phyloP scores from a whole-genome alignment of 2,797 vertebrate species.

The Sebastes goodei region DNA sequence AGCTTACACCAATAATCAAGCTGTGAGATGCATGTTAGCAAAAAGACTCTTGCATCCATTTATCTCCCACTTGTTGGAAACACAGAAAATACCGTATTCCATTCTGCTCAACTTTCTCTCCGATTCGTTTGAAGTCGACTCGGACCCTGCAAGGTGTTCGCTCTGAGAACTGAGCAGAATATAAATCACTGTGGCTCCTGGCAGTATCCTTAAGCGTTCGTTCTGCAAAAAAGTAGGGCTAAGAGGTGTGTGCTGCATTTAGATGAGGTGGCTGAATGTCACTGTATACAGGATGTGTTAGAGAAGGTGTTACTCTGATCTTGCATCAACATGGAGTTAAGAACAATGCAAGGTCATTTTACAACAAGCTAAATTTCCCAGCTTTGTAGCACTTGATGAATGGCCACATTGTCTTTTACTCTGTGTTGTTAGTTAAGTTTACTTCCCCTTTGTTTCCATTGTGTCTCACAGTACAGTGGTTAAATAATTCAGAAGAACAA shows the following conservation, averaged over 20 bases:
- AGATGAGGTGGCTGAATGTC: conserved; percentile 62
- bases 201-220: conserved; percentile 68
- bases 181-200: conserved; percentile 65
- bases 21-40: not conserved
- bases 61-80: conserved; percentile 48
- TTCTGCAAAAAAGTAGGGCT: conserved; percentile 48
- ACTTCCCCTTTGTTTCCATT: not conserved
- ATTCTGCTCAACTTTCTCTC: conserved; percentile 54
- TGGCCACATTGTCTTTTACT: not conserved
- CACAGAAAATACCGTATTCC: conserved; percentile 41
- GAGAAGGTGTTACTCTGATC: conserved; percentile 15
- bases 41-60: not conserved
- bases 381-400: not conserved
- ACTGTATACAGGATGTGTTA: conserved; percentile 31
- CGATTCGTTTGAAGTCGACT: conserved; percentile 63
- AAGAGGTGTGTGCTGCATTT: conserved; percentile 55
- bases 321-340: not conserved
- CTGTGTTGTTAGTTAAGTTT: not conserved
- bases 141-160: conserved; percentile 52
- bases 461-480: not conserved
- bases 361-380: conserved; percentile 1
- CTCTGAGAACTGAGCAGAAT: conserved; percentile 68
- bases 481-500: conserved; percentile 17
- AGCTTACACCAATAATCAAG: conserved; percentile 7
- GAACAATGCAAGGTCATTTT: conserved; percentile 46